Conservation (phyloP, 2,113 vertebrate species). For the Irena cyanogastra region DNA sequence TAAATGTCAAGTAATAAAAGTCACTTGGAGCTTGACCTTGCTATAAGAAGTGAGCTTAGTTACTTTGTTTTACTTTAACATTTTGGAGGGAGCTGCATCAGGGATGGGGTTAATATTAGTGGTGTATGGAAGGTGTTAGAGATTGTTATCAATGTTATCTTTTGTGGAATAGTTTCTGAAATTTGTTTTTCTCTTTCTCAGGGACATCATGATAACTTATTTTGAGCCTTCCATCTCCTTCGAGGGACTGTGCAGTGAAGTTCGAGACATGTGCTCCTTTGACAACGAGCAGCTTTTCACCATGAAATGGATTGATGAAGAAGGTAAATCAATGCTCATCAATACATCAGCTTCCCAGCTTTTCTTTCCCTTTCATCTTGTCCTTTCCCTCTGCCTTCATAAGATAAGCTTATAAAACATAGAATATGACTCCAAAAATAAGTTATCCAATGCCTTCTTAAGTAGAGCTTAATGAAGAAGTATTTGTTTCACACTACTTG, state of each 20-base stretch:
- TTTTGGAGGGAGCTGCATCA: background rate
- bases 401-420: background rate
- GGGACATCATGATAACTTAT: conserved; percentile 99
- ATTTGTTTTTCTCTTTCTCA: conserved; percentile 60
- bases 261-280: conserved; percentile 96
- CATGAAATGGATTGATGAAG: conserved; percentile 99
- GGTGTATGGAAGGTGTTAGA: background rate
- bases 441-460: background rate
- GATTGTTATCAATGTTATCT: background rate
- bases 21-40: background rate
- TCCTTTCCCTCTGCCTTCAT: background rate
- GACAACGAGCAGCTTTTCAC: conserved; percentile 97
- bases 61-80: background rate
- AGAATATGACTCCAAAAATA: background rate
- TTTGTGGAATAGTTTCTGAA: background rate
- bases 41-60: background rate
- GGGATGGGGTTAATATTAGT: background rate
- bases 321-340: conserved; percentile 75
- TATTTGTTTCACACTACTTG: background rate
- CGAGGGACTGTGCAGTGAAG: conserved; percentile 89
- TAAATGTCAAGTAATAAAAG: background rate
- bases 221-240: conserved; percentile 97
- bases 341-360: background rate
- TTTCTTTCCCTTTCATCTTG: background rate
- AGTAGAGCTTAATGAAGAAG: background rate